phyloP scores from a whole-genome alignment of 2,797 vertebrate species.

The Hylomyscus alleni region DNA sequence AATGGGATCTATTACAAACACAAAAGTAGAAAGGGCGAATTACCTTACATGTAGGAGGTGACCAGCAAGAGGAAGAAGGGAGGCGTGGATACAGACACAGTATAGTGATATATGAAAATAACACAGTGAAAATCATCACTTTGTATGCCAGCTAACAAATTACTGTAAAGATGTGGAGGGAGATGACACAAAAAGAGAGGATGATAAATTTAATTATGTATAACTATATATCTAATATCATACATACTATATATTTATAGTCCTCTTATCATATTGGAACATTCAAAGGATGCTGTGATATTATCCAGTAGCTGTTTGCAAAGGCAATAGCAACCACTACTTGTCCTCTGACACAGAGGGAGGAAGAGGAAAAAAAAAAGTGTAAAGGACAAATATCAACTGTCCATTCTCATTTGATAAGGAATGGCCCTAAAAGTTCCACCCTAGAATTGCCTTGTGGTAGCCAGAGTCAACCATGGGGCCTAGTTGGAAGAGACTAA shows the following conservation, averaged over 20 bases:
- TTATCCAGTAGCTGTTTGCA: background rate
- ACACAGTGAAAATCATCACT: background rate
- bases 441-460: background rate
- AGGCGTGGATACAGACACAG: background rate
- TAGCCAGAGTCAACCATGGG: background rate
- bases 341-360: background rate
- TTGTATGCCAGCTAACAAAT: background rate
- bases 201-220: background rate
- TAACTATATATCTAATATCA: background rate
- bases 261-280: conserved; percentile 7
- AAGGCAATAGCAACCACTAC: background rate
- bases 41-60: background rate
- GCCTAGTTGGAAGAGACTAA: background rate
- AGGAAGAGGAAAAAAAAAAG: background rate
- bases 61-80: background rate
- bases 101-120: background rate
- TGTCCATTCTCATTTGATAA: background rate
- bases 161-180: background rate
- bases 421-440: background rate
- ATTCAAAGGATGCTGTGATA: background rate
- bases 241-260: background rate
- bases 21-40: background rate
- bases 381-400: background rate
- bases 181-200: background rate
- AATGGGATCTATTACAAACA: background rate